Conservation (phyloP, 2,888 invertebrate genomes). For the Lottia gigantea region DNA sequence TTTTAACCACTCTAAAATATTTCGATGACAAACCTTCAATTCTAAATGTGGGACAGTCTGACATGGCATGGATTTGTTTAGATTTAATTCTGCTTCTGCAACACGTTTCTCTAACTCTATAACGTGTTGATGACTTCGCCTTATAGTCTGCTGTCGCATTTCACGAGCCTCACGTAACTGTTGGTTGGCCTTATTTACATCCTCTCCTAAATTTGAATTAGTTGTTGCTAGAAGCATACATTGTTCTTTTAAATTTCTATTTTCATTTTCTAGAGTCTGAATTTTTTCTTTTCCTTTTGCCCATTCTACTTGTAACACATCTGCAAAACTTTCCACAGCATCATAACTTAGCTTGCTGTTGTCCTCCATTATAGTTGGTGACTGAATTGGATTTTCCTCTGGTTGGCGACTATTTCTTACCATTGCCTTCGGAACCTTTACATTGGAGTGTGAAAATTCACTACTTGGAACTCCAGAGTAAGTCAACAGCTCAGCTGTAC, state of each 20-base stretch:
- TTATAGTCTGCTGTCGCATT: neutral
- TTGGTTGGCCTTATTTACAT: neutral
- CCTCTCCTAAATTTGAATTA: conserved; percentile 25
- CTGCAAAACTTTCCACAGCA: conserved; percentile 21
- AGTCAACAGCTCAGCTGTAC: too few relatives aligned
- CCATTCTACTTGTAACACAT: conserved; percentile 38
- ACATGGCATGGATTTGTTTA: neutral
- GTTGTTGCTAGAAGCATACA: conserved; percentile 20
- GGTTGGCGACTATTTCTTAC: too few relatives aligned
- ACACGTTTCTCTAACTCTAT: neutral
- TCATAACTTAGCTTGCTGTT: neutral
- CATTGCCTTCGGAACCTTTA: too few relatives aligned
- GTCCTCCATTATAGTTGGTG: too few relatives aligned
- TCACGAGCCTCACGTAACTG: neutral
- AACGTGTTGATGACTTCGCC: neutral
- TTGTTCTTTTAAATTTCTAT: conserved; percentile 22
- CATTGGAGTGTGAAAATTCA: too few relatives aligned
- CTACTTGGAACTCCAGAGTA: too few relatives aligned
- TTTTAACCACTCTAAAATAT: neutral
- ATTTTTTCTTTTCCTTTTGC: conserved; percentile 36
- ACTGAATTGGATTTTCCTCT: too few relatives aligned
- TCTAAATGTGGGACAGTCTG: neutral
- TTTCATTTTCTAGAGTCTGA: conserved; percentile 28
- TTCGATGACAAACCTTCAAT: neutral
- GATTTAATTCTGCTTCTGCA: conserved; percentile 3